A percentile compares a stretch with the other conserved stretches of the same genome.
Evolutionary conservation across 2,888 invertebrate species (phyloP).

Genomic region (Phyto melanocephala): DNA sequence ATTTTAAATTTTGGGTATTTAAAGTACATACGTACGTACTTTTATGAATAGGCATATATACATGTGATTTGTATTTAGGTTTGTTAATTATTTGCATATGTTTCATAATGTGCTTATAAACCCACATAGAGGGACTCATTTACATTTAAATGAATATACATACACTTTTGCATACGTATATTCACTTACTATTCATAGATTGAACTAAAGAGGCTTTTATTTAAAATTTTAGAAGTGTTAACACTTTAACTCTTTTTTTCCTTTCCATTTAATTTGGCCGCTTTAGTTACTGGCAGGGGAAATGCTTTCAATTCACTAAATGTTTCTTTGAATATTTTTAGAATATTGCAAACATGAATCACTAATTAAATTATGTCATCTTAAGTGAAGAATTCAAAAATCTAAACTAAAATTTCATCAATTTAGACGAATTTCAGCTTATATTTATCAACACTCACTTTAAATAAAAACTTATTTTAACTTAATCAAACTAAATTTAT

Average conservation of each 20-base stretch:
- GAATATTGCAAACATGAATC: background rate
- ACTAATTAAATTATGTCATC: no score
- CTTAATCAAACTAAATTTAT: no score
- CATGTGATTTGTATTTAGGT: background rate
- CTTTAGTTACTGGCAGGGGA: conserved; percentile 24
- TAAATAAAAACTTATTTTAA: no score
- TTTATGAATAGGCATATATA: background rate
- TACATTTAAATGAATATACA: background rate
- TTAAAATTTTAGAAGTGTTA: conserved; percentile 60
- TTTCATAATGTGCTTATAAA: background rate
- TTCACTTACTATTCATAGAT: no score
- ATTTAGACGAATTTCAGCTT: no score
- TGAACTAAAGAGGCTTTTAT: conserved; percentile 28
- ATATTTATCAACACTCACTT: no score
- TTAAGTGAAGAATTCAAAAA: no score
- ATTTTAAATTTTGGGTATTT: conserved; percentile 19
- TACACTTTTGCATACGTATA: no score
- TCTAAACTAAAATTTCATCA: no score
- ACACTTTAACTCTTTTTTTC: conserved; percentile 58
- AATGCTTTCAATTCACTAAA: conserved; percentile 41
- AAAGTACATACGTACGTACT: conserved; percentile 18
- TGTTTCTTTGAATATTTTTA: conserved; percentile 38
- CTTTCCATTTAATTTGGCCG: conserved; percentile 23
- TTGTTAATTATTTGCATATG: background rate
- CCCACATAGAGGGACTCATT: background rate